Evolutionary conservation across 2,113 vertebrate species (phyloP), one percentile per base, ranked within the genome.

Genomic region (Aldabrachelys gigantea): DNA sequence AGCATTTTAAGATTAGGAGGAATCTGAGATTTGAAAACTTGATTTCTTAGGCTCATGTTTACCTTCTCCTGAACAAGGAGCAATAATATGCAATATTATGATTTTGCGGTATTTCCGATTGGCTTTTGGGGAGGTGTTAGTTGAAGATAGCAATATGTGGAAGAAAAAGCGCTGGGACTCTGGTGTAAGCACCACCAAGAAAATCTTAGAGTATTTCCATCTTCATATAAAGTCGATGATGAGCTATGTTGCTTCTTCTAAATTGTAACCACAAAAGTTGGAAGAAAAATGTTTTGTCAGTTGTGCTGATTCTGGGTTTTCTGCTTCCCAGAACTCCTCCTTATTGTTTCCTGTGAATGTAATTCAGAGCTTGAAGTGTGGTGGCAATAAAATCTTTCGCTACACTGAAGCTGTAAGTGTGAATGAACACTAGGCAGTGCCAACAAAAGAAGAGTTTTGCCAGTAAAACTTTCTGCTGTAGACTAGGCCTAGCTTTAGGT

Each of bases 341-440:
- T 49, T 69, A n/a, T 72, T 90, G 2, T n/a, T 90, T 85, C 89
- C 53, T 50, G n/a, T 87, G 57, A 19, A 65, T 1, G 0, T 80
- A 84, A 44, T 84, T 90, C 9, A 35, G 21, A 75, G 75, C 25
- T 88, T n/a, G 9, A 83, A 91, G 35, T 0, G 0, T 38, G 49
- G 21, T 24, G 44, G 7, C 80, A 69, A 49, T 75, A 88, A 24
- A 84, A 25, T 80, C 49, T 84, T 31, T 10, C 10, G 8, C 72
- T 38, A 31, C n/a, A 57, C 29, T 3, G 65, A 80, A 88, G 27
- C 8, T 44, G 38, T 88, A 29, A 0, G 1, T 1, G 29, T 49
- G 53, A 29, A 4, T 88, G 80, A 78, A 19, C 69, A 56, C 69
- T 25, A 54, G 38, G 9, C 88, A 93, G 12, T 0, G 0, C 35